Percentiles rank a stretch among this genome's conserved stretches.
These are phyloP conservation scores for Galemys pyrenaicus DNA, from an alignment of 2,113 vertebrate species.

Conservation along the genomic window DNA sequence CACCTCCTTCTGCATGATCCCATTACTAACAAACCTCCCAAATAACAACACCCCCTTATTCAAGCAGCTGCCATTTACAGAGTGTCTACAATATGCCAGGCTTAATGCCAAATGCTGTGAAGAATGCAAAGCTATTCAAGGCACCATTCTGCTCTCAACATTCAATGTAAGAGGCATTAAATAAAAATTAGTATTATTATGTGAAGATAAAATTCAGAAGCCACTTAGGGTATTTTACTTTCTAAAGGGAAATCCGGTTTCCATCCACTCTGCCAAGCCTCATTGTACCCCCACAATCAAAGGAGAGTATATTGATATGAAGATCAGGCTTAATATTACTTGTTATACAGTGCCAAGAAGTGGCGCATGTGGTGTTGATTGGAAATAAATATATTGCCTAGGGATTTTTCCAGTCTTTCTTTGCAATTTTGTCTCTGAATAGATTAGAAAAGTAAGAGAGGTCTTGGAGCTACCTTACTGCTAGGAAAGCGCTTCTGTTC, in stretches of 20 bases:
- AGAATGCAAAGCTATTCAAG: not conserved
- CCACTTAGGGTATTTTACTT: not conserved
- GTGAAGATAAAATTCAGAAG: not conserved
- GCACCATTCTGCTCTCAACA: not conserved
- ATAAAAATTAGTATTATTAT: not conserved
- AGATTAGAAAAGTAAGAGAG: not conserved
- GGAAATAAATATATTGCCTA: not conserved
- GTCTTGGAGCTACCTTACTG: no score
- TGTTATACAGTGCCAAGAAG: not conserved
- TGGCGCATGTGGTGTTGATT: not conserved
- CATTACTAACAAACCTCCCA: not conserved
- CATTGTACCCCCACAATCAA: not conserved
- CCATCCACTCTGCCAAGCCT: not conserved
- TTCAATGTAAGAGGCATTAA: not conserved
- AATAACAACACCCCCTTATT: not conserved
- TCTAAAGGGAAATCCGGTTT: not conserved
- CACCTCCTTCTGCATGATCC: not conserved
- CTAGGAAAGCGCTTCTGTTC: not conserved
- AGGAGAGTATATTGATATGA: not conserved
- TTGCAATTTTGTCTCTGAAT: not conserved
- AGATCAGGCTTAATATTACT: not conserved
- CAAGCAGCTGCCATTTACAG: constrained; percentile 8
- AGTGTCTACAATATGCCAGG: not conserved
- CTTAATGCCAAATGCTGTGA: not conserved
- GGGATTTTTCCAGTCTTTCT: not conserved